Evolutionary conservation across 2,797 vertebrate genomes (phyloP).

Genomic region (Pyrocephalus nanus): DNA sequence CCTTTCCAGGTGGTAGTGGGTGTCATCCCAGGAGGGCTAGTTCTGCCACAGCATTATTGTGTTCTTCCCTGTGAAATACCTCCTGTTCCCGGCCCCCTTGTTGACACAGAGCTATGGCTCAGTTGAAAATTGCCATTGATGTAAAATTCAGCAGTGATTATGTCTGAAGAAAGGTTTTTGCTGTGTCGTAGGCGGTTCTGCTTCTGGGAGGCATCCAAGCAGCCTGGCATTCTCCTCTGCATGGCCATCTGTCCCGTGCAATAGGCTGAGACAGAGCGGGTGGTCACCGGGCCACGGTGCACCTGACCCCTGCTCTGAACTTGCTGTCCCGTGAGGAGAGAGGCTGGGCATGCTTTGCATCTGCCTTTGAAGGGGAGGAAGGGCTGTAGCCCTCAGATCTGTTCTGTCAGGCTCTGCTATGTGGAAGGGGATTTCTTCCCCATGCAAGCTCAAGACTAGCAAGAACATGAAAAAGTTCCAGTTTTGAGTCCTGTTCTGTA

Average conservation of each 20-base stretch:
- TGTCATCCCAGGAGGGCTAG: conserved; percentile 16
- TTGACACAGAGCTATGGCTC: conserved; percentile 10
- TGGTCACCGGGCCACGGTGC: fast-evolving
- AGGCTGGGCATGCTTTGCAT: background rate
- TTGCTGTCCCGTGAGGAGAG: fast-evolving
- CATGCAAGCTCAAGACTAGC: background rate
- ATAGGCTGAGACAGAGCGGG: background rate
- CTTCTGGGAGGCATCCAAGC: conserved; percentile 18
- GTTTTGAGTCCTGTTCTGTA: background rate
- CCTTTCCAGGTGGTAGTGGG: background rate
- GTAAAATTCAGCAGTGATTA: conserved; percentile 40
- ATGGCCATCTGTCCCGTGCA: background rate
- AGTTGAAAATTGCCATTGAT: conserved; percentile 37
- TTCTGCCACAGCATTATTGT: background rate
- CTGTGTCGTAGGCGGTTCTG: conserved; percentile 23
- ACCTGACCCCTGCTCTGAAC: background rate
- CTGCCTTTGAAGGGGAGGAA: background rate
- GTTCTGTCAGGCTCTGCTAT: background rate
- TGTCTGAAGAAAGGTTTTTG: conserved; percentile 14
- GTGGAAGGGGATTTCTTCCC: background rate
- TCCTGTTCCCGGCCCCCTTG: conserved; percentile 29
- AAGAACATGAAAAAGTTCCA: background rate
- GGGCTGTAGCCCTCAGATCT: background rate
- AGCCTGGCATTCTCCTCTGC: background rate
- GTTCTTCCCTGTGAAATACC: conserved; percentile 14